Base-by-base conservation (phyloP, 2,113 vertebrate genomes). In the Daubentonia madagascariensis region DNA sequence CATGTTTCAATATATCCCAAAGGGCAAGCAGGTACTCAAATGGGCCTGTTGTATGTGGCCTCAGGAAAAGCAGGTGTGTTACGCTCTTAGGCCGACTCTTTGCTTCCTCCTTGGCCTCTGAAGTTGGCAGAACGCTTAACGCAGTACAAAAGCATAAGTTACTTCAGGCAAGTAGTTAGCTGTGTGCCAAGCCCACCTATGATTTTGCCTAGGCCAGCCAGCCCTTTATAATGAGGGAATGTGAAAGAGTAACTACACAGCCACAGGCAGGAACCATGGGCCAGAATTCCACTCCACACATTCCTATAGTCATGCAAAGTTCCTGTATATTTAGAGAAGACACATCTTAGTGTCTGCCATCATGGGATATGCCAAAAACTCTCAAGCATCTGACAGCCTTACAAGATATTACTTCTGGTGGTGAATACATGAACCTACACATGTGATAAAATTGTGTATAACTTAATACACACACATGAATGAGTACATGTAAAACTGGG, bases 141-240 rank as follows among this genome's bases (percentile, higher is more conserved):
- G 75, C 23, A 85, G 63, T 81, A 90, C 85, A 94, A 96, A 94
- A 94, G 72, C 45, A 3, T 85, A 68, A 95, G 91, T 95, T 93
- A 96, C 92, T 96, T 65, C 95, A 96, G 97, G 97, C 96, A 85
- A 97, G 92, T n/a, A 89, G 96, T 88, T 48, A 91, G 68, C 85
- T 67, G 75, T 50, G 89, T 96, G 96, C 98, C 96, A 97, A 97
- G 95, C 96, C 96, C 92, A 96, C 96, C 96, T 97, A 67, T 78
- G 94, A 91, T 81, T 89, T 10, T 78, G 80, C 37, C 37, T 52
- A 84, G 85, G 80, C 84, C 67, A 80, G 70, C 84, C 96, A 96
- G 90, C 25, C 48, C 80, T 94, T 96, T 81, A 75, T 86, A 98
- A 96, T 72, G 94, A 95, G 81, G 67, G 72, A 84, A 43, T 52